Percentiles rank a stretch among this genome's conserved stretches.
These are phyloP conservation scores for Temnothorax nylanderi DNA, from an alignment of 1,140 invertebrate genomes.

Conservation along the genomic window DNA sequence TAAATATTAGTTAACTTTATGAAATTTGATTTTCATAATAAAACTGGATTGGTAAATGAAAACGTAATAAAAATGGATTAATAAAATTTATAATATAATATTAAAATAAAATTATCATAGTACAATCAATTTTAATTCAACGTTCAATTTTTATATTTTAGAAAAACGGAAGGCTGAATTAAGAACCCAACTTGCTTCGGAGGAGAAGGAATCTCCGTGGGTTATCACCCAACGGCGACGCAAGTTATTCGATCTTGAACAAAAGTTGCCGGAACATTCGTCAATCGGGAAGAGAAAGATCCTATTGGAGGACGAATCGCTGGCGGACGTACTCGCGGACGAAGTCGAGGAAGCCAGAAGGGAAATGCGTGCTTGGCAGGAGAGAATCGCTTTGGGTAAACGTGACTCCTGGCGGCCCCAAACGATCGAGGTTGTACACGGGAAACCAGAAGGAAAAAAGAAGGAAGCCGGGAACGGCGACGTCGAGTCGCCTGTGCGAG, in stretches of 20 bases:
- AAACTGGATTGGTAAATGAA: not conserved
- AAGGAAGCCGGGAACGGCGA: not conserved
- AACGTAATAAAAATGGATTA: not conserved
- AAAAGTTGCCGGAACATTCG: not conserved
- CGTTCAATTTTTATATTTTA: not conserved
- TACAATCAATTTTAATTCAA: not conserved
- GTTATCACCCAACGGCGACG: not conserved
- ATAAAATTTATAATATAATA: not conserved
- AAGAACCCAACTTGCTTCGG: not conserved
- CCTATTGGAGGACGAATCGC: slow-evolving; percentile 12
- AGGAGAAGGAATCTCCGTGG: not conserved
- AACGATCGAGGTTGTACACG: not conserved
- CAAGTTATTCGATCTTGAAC: not conserved
- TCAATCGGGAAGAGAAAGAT: not conserved
- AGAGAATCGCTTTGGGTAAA: slow-evolving; percentile 14
- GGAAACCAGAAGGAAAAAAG: slow-evolving; percentile 35
- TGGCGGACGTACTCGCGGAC: slow-evolving; percentile 29
- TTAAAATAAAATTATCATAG: not conserved
- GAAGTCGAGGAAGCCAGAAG: slow-evolving; percentile 43
- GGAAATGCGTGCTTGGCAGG: slow-evolving; percentile 40
- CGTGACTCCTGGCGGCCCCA: not conserved
- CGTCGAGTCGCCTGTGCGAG: slow-evolving; percentile 14
- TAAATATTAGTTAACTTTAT: slow-evolving; percentile 2
- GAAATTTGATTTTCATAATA: not conserved
- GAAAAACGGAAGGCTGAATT: slow-evolving; percentile 3